Base-by-base conservation (phyloP, 2,888 invertebrate genomes). In the Nomada fucata region DNA sequence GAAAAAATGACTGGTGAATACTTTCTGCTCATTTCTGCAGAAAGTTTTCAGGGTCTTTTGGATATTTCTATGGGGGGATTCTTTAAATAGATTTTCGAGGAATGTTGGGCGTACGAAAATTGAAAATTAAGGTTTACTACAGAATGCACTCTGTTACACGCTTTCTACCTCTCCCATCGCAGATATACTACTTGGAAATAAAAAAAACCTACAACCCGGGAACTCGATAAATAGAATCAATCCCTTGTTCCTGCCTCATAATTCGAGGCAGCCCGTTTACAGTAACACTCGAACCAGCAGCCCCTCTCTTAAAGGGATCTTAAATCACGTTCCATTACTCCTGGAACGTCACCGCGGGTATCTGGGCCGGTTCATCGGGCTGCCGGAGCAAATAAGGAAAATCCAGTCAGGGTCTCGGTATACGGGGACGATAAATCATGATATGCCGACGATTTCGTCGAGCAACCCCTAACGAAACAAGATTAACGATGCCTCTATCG, bases 361-460 rank as follows among this genome's bases (percentile, higher is more conserved):
- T 76, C 53, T 29, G n/a, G 26, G 69, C 53, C 68, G 70, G 64
- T 60, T 64, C 65, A 53, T 77, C 74, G 83, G 42, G 47, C 52
- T 61, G n/a, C 36, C 11, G n/a, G 60, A 42, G 64, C 71, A 77
- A 77, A 74, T 75, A 83, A 86, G 81, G 81, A 81, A 78, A 68
- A 68, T 36, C 36, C 36, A 55, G 1, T 36, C 18, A 1, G 15
- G 15, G 4, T 18, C 13, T 36, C 36, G 36, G 36, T 57, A 47
- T 10, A 26, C 20, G n/a, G 68, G 59, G 67, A 53, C 84, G 74
- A 87, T 85, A 76, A 88, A 88, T 87, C 77, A 88, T 77, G 60
- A 68, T 26, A 59, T 59, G 55, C 44, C 67, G 53, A 74, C 78
- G 78, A 78, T 87, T 86, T 81, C 74, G 79, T 78, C 77, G 72